Evolutionary conservation across 2,113 vertebrate species (phyloP).

Genomic region (Gracilinanus agilis): DNA sequence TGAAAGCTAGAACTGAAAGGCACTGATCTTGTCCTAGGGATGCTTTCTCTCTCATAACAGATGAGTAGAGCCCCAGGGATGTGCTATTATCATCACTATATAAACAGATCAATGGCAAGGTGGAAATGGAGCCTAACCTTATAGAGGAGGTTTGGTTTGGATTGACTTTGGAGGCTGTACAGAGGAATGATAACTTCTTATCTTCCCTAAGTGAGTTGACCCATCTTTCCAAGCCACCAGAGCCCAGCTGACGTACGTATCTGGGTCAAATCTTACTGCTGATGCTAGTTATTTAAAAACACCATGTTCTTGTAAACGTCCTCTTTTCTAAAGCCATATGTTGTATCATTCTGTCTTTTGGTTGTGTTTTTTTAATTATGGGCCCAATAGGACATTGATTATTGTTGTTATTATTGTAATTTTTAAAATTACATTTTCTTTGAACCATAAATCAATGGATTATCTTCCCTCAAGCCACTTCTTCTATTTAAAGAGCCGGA

Average conservation of each 20-base stretch:
- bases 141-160: background rate
- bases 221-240: background rate
- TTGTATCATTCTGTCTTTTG: slow-evolving; percentile 48
- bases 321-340: slow-evolving; percentile 45
- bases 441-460: slow-evolving; percentile 74
- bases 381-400: slow-evolving; percentile 59
- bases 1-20: background rate
- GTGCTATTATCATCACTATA: background rate
- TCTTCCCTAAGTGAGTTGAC: background rate
- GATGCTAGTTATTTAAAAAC: slow-evolving; percentile 32
- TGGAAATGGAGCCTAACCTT: background rate
- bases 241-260: background rate
- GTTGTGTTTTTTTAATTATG: slow-evolving; percentile 30
- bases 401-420: slow-evolving; percentile 73
- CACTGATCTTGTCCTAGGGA: background rate
- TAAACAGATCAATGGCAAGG: background rate
- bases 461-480: slow-evolving; percentile 61
- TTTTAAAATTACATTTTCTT: slow-evolving; percentile 75
- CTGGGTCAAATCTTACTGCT: background rate
- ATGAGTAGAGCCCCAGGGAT: background rate
- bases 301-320: slow-evolving; percentile 10
- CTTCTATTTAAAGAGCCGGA: slow-evolving; percentile 71
- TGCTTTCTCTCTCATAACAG: background rate
- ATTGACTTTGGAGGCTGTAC: background rate
- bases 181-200: background rate